Evolutionary conservation across 2,888 invertebrate species (phyloP), one percentile per base, ranked within the genome.

Genomic region (Flexamia atlantica): DNA sequence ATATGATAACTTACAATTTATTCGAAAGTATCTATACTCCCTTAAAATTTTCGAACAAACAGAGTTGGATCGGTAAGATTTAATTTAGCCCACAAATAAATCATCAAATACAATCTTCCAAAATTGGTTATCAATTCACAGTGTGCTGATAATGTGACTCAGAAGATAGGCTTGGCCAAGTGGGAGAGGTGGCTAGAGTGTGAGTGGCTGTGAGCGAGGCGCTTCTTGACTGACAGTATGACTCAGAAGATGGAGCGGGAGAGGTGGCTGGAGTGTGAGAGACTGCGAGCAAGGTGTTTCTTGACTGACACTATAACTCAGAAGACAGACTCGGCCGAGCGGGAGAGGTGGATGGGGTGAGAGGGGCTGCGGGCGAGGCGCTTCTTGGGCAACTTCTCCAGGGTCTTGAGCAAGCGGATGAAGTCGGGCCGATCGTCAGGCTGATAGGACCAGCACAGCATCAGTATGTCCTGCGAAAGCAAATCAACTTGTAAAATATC

Each of bases 181-280:
- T 98, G 95, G 74, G 98, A 98, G 88, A 99, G 93, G 90, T 99
- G 98, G 88, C 98, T 96, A 40, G 99, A 99, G 93, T 99, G 99
- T 86, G 99, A 99, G 87, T 99, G 99, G 89, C 98, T 98, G 87
- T 99, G 95, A 81, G 97, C 98, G 87, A 99, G 93, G 70, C 97
- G 94, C 91, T 98, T 98, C 91, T 98, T 97, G 70, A n/a, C n/a
- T n/a, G n/a, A n/a, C n/a, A n/a, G n/a, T n/a, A n/a, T n/a, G n/a
- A n/a, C n/a, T n/a, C n/a, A n/a, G n/a, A n/a, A n/a, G n/a, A n/a
- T n/a, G n/a, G n/a, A n/a, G n/a, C n/a, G n/a, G n/a, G n/a, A n/a
- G n/a, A n/a, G n/a, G n/a, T n/a, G n/a, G n/a, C n/a, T n/a, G n/a
- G n/a, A n/a, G n/a, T n/a, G n/a, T n/a, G n/a, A n/a, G n/a, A n/a